Evolutionary conservation across 2,797 vertebrate genomes (phyloP).

Genomic region (Bovichtus variegatus): DNA sequence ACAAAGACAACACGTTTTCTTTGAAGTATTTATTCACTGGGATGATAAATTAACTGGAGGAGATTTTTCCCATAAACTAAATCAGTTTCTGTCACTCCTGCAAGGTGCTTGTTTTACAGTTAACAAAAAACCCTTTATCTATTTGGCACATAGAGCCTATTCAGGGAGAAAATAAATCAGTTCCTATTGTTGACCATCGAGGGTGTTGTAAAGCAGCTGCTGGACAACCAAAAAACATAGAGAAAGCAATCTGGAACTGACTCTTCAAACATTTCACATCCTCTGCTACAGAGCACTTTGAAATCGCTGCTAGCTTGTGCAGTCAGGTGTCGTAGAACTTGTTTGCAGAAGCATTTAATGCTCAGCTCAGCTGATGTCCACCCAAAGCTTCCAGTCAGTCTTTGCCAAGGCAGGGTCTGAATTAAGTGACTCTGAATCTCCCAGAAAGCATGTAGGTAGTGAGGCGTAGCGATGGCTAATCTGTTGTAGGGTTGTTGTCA

Average conservation of each 20-base stretch:
- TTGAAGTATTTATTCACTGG: not conserved
- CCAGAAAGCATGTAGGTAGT: not conserved
- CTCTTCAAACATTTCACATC: slow-evolving; percentile 61
- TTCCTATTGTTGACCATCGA: slow-evolving; percentile 28
- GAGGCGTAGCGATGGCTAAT: no score
- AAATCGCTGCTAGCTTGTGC: slow-evolving; percentile 40
- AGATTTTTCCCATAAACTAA: not conserved
- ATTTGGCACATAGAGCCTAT: not conserved
- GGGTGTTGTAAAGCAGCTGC: slow-evolving; percentile 40
- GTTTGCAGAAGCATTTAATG: slow-evolving; percentile 62
- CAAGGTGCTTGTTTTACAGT: slow-evolving; percentile 10
- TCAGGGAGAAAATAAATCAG: slow-evolving; percentile 24
- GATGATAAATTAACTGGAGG: not conserved
- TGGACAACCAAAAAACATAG: slow-evolving; percentile 19
- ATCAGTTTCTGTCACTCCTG: not conserved
- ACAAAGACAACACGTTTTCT: not conserved
- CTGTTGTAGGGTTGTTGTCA: no score
- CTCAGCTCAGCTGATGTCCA: slow-evolving; percentile 21
- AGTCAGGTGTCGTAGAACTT: slow-evolving; percentile 52
- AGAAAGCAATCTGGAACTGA: slow-evolving; percentile 51
- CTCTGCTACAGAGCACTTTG: slow-evolving; percentile 28
- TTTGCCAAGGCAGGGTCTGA: not conserved
- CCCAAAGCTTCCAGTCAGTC: not conserved
- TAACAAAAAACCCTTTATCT: slow-evolving; percentile 5
- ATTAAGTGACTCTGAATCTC: not conserved